Conservation (phyloP, 2,113 vertebrate genomes). For the Pan paniscus region DNA sequence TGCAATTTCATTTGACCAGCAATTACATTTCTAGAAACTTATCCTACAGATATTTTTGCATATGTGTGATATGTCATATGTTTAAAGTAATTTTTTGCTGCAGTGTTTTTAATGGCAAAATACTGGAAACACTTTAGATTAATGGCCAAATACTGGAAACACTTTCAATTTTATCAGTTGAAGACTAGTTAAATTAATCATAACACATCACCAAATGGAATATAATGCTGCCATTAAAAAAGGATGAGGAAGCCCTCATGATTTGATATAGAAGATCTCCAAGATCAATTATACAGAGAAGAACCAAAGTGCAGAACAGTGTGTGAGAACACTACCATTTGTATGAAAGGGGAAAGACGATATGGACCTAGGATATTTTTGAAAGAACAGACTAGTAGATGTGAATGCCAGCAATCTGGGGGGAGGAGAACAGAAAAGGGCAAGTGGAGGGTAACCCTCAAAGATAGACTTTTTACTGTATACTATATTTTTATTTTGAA, state of each 20-base stretch:
- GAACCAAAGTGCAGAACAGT: not conserved
- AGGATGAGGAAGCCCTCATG: not conserved
- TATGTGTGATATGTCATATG: not conserved
- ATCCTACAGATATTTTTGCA: not conserved
- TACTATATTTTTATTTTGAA: not conserved
- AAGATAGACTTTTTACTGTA: not conserved
- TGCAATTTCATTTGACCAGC: not conserved
- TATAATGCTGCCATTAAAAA: not conserved
- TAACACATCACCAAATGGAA: not conserved
- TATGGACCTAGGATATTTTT: not conserved
- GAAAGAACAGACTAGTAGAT: not conserved
- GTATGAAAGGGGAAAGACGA: not conserved
- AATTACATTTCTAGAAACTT: not conserved
- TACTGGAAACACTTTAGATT: not conserved
- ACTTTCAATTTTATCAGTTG: not conserved
- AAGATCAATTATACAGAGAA: not conserved
- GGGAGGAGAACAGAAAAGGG: not conserved
- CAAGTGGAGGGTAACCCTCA: not conserved
- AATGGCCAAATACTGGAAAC: not conserved
- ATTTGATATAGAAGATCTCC: constrained; percentile 11
- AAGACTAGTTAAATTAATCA: not conserved
- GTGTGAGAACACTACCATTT: not conserved
- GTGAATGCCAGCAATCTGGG: not conserved
- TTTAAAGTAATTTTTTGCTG: not conserved
- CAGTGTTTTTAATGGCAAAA: constrained; percentile 37